phyloP scores from a whole-genome alignment of 2,113 vertebrate species.

The Eptesicus fuscus region DNA sequence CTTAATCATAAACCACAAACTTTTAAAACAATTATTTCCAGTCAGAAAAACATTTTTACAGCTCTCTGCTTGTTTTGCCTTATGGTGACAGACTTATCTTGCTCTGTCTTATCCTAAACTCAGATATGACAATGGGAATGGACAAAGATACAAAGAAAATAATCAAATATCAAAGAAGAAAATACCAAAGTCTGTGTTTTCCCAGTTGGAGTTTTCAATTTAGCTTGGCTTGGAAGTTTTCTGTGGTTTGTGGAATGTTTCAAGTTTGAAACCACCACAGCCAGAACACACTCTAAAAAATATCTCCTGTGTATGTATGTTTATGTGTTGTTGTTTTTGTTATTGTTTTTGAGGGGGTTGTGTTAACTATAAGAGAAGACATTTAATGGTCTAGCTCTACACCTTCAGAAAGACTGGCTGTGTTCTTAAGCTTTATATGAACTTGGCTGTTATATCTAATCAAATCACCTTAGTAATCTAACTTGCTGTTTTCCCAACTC shows the following conservation, averaged over 20 bases:
- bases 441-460: constrained; percentile 22
- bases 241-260: background rate
- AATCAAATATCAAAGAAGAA: constrained; percentile 45
- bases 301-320: background rate
- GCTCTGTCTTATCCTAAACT: constrained; percentile 32
- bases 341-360: background rate
- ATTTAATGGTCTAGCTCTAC: background rate
- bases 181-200: background rate
- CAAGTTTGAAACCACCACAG: constrained; percentile 25
- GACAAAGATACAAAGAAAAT: constrained; percentile 44
- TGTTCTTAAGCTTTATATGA: constrained; percentile 16
- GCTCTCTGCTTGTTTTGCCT: constrained; percentile 14
- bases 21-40: constrained; percentile 33
- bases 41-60: background rate
- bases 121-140: background rate
- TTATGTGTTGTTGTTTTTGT: background rate
- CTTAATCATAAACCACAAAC: constrained; percentile 15
- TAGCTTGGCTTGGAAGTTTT: background rate
- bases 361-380: background rate
- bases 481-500: constrained; percentile 10
- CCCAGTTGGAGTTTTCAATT: background rate
- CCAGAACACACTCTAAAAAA: background rate
- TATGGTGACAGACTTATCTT: background rate
- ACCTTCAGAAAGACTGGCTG: constrained; percentile 13
- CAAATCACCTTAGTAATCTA: constrained; percentile 30